phyloP scores from a whole-genome alignment of 1,140 invertebrate species.

The Zaprionus kolodkinae region DNA sequence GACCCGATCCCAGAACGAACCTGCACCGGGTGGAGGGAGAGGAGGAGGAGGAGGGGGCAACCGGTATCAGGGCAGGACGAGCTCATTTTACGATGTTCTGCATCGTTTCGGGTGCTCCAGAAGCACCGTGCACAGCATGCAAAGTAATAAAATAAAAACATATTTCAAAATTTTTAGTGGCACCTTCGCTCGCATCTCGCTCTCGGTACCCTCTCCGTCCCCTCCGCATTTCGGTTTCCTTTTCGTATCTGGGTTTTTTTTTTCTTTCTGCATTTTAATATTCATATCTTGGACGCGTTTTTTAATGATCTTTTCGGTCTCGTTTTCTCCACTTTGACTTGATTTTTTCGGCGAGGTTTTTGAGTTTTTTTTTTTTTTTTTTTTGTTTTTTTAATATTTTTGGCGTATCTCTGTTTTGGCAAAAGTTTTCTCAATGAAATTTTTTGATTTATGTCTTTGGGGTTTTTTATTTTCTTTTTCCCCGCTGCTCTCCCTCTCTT shows the following conservation, averaged over 20 bases:
- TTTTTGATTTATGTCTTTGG: constrained; percentile 79
- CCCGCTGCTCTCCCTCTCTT: not conserved
- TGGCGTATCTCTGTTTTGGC: constrained; percentile 34
- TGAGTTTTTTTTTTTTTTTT: not conserved
- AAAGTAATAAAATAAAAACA: constrained; percentile 82
- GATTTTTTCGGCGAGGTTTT: not conserved
- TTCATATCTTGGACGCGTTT: constrained; percentile 48
- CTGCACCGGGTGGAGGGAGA: too few relatives aligned
- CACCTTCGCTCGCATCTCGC: constrained; percentile 60
- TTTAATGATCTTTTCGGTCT: constrained; percentile 48
- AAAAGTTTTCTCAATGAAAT: constrained; percentile 83
- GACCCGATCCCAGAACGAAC: too few relatives aligned
- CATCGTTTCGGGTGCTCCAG: constrained; percentile 72
- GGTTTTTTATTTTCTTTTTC: constrained; percentile 28
- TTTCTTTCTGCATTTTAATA: constrained; percentile 52
- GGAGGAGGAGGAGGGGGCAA: not conserved
- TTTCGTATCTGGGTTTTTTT: constrained; percentile 16
- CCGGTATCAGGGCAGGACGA: not conserved
- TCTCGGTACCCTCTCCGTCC: not conserved
- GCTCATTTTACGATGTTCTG: constrained; percentile 73
- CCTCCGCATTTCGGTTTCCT: constrained; percentile 9
- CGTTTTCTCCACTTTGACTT: constrained; percentile 26
- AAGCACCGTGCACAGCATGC: constrained; percentile 80
- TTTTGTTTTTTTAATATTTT: not conserved
- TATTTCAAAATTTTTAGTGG: constrained; percentile 83